A percentile compares a stretch with the other conserved stretches of the same genome.
Conservation (phyloP, 92 coral and sea anemone genomes). For the Ricordea florida region DNA sequence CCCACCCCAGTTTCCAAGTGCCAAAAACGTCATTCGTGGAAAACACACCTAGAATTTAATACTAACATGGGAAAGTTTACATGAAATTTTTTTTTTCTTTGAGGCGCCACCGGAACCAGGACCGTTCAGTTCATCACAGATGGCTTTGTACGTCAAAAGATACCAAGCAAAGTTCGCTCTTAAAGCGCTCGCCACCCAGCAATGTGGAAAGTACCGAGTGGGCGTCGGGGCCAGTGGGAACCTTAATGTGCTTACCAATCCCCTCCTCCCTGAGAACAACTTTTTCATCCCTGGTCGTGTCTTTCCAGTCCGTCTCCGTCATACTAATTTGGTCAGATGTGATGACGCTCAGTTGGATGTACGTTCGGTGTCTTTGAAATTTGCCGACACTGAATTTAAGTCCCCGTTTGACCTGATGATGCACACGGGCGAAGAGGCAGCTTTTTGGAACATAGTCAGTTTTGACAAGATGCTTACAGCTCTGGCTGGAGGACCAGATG, state of each 20-base stretch:
- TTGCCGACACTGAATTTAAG: conserved; percentile 79
- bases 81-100: not conserved
- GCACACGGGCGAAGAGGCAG: conserved; percentile 70
- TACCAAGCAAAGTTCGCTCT: conserved; percentile 56
- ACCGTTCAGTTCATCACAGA: conserved; percentile 63
- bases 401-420: conserved; percentile 73
- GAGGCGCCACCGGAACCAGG: conserved; percentile 82
- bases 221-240: conserved; percentile 76
- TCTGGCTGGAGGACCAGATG: conserved; percentile 21
- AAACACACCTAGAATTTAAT: no score
- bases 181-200: conserved; percentile 28
- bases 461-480: conserved; percentile 46
- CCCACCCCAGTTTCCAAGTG: no score
- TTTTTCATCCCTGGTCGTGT: conserved; percentile 66
- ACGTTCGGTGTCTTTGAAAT: conserved; percentile 66
- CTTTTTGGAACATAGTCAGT: conserved; percentile 63
- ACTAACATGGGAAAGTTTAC: not conserved
- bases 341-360: conserved; percentile 81
- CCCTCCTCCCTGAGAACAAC: conserved; percentile 81
- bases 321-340: conserved; percentile 26
- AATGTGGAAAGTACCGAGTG: conserved; percentile 54
- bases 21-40: no score
- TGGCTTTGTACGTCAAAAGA: conserved; percentile 31
- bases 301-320: conserved; percentile 77
- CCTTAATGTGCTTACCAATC: conserved; percentile 56